Conservation (phyloP, 2,797 vertebrate species). For the Sarcoramphus papa region DNA sequence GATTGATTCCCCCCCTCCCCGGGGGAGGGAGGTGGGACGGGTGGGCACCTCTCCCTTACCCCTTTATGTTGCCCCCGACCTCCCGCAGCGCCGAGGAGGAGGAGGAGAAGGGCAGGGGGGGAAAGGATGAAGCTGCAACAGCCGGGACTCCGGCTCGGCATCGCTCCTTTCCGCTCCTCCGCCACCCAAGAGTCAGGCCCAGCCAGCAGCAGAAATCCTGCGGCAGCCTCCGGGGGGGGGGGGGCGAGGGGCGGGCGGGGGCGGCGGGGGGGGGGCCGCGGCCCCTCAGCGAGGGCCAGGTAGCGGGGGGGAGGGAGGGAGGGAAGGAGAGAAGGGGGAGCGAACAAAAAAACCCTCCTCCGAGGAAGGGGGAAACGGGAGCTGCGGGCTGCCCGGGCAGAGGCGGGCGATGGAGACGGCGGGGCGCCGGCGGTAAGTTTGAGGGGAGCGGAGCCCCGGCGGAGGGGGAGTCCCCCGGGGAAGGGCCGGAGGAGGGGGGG, state of each 20-base stretch:
- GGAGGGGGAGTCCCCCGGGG: background rate
- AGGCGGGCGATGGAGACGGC: background rate
- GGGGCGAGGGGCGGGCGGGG: background rate
- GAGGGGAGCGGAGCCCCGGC: background rate
- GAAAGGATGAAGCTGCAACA: constrained; percentile 50
- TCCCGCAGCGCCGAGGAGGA: constrained; percentile 3
- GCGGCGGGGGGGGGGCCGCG: background rate
- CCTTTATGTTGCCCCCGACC: constrained; percentile 28
- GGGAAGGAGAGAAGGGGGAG: background rate
- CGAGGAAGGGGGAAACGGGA: background rate
- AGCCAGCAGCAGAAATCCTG: constrained; percentile 7
- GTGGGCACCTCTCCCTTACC: background rate
- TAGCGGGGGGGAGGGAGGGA: background rate
- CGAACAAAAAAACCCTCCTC: background rate
- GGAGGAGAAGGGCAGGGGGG: background rate
- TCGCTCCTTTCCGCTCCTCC: constrained; percentile 50
- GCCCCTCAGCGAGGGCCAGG: background rate
- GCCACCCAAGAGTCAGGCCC: constrained; percentile 35
- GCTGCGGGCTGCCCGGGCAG: background rate
- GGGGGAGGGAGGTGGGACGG: background rate
- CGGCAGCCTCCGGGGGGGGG: background rate
- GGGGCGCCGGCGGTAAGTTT: background rate
- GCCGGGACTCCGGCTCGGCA: constrained; percentile 42
- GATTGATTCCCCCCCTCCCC: background rate
- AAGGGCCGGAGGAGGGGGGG: background rate